A percentile compares a stretch with the other conserved stretches of the same genome.
Evolutionary conservation across 1,140 invertebrate genomes (phyloP).

Genomic region (Laupala kohalensis): DNA sequence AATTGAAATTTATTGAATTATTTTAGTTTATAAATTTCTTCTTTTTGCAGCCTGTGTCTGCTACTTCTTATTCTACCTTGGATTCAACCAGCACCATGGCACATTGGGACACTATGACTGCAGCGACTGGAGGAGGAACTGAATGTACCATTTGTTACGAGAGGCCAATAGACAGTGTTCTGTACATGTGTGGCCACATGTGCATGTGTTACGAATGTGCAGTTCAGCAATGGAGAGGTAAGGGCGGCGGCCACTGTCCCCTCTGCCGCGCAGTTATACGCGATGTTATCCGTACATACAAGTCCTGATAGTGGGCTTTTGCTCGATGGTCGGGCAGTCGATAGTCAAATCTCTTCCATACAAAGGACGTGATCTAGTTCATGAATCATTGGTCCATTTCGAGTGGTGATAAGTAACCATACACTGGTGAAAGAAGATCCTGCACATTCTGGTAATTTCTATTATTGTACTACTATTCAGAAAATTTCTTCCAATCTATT

Average conservation of each 20-base stretch:
- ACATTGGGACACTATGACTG: constrained; percentile 29
- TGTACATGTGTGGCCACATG: constrained; percentile 97
- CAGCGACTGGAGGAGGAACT: constrained; percentile 19
- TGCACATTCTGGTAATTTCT: too few relatives aligned
- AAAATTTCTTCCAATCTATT: too few relatives aligned
- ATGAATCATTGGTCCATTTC: too few relatives aligned
- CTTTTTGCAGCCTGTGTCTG: constrained; percentile 28
- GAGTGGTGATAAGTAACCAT: too few relatives aligned
- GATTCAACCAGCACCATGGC: constrained; percentile 21
- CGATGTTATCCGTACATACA: constrained; percentile 91
- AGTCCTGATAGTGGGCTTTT: constrained; percentile 45
- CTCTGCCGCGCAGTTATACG: constrained; percentile 83
- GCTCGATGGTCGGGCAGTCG: background rate
- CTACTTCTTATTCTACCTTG: constrained; percentile 26
- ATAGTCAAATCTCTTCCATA: background rate
- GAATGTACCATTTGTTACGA: constrained; percentile 95
- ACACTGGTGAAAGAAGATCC: too few relatives aligned
- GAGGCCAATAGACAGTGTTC: constrained; percentile 76
- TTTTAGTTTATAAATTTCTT: background rate
- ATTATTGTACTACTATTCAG: too few relatives aligned
- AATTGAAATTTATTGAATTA: background rate
- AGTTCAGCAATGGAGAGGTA: constrained; percentile 76
- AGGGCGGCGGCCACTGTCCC: constrained; percentile 82
- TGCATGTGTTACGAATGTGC: constrained; percentile 98
- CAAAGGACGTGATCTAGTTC: background rate